Percentiles rank a stretch among this genome's conserved stretches.
phyloP scores from a whole-genome alignment of 2,113 vertebrate genomes.

The Antigone vipio region DNA sequence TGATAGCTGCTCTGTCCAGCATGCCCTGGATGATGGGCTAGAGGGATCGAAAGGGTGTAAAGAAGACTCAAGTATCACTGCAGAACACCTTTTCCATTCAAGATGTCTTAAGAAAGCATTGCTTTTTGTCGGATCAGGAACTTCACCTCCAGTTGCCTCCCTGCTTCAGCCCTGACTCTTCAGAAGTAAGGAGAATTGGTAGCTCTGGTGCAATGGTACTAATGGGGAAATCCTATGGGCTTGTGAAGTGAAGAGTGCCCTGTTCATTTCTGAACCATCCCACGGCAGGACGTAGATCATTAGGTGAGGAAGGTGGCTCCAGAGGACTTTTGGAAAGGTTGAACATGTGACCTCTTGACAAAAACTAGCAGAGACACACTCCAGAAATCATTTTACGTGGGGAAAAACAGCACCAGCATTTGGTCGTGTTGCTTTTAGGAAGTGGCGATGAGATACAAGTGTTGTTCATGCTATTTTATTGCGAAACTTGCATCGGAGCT shows the following conservation, averaged over 20 bases:
- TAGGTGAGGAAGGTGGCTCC: neutral
- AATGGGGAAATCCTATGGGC: neutral
- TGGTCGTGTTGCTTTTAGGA: rapidly evolving
- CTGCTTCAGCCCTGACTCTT: neutral
- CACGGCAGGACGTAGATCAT: rapidly evolving
- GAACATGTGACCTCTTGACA: rapidly evolving
- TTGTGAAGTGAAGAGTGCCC: neutral
- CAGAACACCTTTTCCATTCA: neutral
- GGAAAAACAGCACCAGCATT: neutral
- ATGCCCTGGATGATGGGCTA: neutral
- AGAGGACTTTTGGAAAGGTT: neutral
- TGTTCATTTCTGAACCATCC: neutral
- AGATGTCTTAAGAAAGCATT: neutral
- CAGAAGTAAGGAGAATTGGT: neutral
- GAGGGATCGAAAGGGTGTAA: neutral
- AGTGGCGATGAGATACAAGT: neutral
- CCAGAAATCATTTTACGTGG: neutral
- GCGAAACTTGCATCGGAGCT: neutral
- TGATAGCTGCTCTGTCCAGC: neutral
- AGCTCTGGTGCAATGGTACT: neutral
- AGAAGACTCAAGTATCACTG: neutral
- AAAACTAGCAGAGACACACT: neutral
- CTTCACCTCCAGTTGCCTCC: neutral
- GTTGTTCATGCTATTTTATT: neutral
- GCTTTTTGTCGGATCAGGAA: neutral